phyloP scores from a whole-genome alignment of 2,797 vertebrate genomes.

The Xiphorhynchus erythropygius region DNA sequence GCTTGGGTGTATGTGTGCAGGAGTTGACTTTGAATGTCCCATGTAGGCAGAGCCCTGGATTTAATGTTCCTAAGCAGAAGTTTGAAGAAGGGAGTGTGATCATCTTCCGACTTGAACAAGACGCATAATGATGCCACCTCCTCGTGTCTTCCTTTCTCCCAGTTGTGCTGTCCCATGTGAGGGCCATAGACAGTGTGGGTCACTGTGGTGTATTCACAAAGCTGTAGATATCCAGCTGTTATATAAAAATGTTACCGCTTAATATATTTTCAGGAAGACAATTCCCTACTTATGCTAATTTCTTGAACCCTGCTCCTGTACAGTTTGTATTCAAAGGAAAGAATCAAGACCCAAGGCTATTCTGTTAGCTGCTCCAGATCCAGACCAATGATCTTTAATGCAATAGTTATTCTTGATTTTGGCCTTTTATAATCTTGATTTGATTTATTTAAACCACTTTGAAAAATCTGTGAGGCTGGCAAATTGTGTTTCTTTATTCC shows the following conservation, averaged over 20 bases:
- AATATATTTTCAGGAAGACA: background rate
- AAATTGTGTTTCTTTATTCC: constrained; percentile 4
- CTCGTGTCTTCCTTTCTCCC: background rate
- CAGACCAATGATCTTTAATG: background rate
- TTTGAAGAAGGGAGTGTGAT: background rate
- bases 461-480: background rate
- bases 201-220: background rate
- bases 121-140: background rate
- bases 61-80: background rate
- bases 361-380: background rate
- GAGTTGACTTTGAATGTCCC: background rate
- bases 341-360: background rate
- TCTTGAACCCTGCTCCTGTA: background rate
- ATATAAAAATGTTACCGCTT: background rate
- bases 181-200: background rate
- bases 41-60: background rate
- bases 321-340: background rate
- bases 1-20: background rate
- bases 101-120: background rate
- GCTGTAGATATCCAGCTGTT: constrained; percentile 21
- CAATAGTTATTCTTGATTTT: background rate
- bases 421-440: background rate
- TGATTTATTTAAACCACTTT: constrained; percentile 6
- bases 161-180: background rate
- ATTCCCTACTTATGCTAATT: background rate